Conservation (phyloP, 1,140 invertebrate species). For the Episyrphus balteatus region DNA sequence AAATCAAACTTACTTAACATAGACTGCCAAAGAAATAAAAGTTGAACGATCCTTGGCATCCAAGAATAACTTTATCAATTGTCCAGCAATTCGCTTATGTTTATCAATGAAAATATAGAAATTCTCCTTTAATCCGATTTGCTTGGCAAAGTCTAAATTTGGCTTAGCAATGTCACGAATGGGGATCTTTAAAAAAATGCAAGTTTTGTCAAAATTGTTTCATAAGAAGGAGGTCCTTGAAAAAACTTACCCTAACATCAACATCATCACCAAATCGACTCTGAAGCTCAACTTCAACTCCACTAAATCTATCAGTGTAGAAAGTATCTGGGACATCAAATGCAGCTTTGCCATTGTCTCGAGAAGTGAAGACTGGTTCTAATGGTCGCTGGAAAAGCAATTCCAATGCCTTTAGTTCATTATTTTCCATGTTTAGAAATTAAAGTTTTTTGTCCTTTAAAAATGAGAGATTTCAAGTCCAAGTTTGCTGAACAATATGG, state of each 20-base stretch:
- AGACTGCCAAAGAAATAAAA: constrained; percentile 26
- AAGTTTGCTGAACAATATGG: no score
- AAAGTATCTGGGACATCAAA: constrained; percentile 48
- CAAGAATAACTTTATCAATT: constrained; percentile 44
- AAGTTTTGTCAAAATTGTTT: no score
- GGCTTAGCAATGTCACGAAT: constrained; percentile 40
- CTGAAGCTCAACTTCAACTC: constrained; percentile 32
- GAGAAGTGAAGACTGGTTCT: constrained; percentile 52
- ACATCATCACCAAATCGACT: constrained; percentile 42
- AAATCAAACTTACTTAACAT: constrained; percentile 18
- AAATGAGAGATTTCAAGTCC: no score
- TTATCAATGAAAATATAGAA: constrained; percentile 48
- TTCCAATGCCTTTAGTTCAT: constrained; percentile 28
- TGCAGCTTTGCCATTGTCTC: constrained; percentile 44
- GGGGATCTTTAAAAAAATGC: constrained; percentile 30
- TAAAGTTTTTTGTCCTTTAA: no score
- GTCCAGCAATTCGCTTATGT: constrained; percentile 43
- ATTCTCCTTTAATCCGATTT: constrained; percentile 19
- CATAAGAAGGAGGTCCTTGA: no score
- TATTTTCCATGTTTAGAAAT: background rate
- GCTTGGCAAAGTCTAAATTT: constrained; percentile 18
- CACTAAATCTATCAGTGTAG: constrained; percentile 26
- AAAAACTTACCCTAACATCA: constrained; percentile 21
- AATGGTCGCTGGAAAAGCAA: constrained; percentile 49
- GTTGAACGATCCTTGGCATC: constrained; percentile 17